These are phyloP conservation scores for Trichonephila clavipes DNA, from an alignment of 1,140 invertebrate genomes.

Conservation along the genomic window DNA sequence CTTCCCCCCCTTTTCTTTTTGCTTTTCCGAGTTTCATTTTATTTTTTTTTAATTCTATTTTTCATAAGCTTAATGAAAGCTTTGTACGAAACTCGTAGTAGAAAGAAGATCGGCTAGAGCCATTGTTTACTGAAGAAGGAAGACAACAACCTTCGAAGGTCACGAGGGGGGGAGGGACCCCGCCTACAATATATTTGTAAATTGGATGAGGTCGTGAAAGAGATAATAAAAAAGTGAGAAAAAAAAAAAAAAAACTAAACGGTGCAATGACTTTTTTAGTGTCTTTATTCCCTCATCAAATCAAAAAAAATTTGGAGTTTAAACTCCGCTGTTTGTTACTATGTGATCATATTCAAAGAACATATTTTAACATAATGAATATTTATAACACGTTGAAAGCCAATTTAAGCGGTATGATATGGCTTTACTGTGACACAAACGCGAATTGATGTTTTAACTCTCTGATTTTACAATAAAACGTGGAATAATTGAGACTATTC, in stretches of 20 bases:
- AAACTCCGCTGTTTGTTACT: neutral
- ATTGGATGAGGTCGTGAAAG: constrained; percentile 15
- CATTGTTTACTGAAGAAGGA: constrained; percentile 57
- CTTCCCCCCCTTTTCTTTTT: neutral
- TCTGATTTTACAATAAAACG: no score
- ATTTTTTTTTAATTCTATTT: constrained; percentile 26
- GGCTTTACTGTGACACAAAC: no score
- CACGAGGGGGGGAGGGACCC: neutral
- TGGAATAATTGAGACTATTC: no score
- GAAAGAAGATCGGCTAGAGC: neutral
- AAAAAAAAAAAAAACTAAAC: neutral
- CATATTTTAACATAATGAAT: no score
- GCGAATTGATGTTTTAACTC: no score
- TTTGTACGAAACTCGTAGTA: constrained; percentile 11
- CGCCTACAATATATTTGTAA: constrained; percentile 16
- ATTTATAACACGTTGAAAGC: neutral
- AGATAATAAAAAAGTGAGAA: neutral
- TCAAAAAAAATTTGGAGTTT: neutral
- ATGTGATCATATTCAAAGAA: no score
- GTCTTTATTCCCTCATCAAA: neutral
- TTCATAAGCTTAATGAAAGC: constrained; percentile 45
- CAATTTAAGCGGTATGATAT: no score
- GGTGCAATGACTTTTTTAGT: neutral
- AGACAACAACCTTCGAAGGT: constrained; percentile 65
- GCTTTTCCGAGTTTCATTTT: neutral